phyloP scores from a whole-genome alignment of 1,140 invertebrate genomes.

The Trypoxylus dichotomus region DNA sequence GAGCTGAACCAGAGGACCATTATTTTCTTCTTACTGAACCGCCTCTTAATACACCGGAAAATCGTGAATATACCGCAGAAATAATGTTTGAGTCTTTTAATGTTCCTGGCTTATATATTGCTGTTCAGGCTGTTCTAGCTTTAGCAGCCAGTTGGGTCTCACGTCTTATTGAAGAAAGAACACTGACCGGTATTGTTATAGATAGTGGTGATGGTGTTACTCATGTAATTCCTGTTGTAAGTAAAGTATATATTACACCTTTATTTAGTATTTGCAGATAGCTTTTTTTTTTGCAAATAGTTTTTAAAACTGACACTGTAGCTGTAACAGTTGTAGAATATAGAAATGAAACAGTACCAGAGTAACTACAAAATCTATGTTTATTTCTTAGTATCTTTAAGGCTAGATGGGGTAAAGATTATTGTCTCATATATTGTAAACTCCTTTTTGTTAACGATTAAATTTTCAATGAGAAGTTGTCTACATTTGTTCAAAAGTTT shows the following conservation, averaged over 20 bases:
- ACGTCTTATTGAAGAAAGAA: constrained; percentile 83
- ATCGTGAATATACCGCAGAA: constrained; percentile 98
- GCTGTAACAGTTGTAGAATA: no score
- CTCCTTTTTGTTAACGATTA: no score
- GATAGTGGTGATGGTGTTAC: constrained; percentile 99
- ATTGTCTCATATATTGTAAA: no score
- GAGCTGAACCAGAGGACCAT: constrained; percentile 99
- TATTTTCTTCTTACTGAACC: constrained; percentile 98
- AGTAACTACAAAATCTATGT: no score
- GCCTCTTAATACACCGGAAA: constrained; percentile 99
- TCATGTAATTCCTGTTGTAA: constrained; percentile 97
- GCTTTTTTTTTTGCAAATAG: no score
- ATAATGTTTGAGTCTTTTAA: constrained; percentile 99
- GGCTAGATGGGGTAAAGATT: no score
- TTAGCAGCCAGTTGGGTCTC: constrained; percentile 97
- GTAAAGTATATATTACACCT: constrained; percentile 38
- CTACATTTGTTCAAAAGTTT: no score
- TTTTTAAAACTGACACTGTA: no score
- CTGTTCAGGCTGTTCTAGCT: constrained; percentile 96
- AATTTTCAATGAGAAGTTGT: no score
- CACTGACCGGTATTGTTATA: constrained; percentile 95
- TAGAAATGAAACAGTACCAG: no score
- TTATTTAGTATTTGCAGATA: no score
- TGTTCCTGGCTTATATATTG: constrained; percentile 98
- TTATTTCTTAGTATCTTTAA: no score